phyloP scores from a whole-genome alignment of 2,113 vertebrate genomes.

The Cacatua alba region DNA sequence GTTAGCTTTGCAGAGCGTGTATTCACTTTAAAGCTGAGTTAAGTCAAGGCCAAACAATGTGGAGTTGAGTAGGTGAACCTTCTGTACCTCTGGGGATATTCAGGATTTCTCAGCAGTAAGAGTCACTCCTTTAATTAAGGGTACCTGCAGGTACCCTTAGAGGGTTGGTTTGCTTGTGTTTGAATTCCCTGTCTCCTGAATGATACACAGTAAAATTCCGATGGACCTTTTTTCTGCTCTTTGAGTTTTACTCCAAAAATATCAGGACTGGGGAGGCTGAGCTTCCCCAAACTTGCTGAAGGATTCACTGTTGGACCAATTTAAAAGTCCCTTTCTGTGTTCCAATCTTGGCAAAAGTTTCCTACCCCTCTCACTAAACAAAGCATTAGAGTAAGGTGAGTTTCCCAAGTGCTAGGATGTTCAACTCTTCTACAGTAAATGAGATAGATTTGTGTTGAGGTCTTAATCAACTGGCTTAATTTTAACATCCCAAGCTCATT shows the following conservation, averaged over 20 bases:
- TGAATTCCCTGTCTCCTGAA: not conserved
- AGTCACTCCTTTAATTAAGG: not conserved
- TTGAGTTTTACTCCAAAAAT: not conserved
- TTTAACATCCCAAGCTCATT: not conserved
- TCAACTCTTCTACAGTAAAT: not conserved
- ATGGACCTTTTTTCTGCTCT: not conserved
- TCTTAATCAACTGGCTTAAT: not conserved
- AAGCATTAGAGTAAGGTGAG: not conserved
- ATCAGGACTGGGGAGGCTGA: not conserved
- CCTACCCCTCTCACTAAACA: not conserved
- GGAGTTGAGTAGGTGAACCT: not conserved
- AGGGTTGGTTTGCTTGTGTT: not conserved
- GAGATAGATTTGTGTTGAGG: not conserved
- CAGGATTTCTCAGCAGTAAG: not conserved
- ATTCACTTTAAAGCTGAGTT: not conserved
- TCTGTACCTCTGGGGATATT: not conserved
- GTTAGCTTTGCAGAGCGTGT: not conserved
- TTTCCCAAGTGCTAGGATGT: not conserved
- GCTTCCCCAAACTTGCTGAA: not conserved
- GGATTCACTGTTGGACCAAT: not conserved
- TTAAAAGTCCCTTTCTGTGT: not conserved
- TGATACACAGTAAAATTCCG: not conserved
- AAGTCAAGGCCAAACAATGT: not conserved
- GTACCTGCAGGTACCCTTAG: not conserved
- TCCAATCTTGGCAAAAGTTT: not conserved